Conservation (phyloP, 30 jellyfish, hydroid and myxozoan species). For the Hydractinia echinata region DNA sequence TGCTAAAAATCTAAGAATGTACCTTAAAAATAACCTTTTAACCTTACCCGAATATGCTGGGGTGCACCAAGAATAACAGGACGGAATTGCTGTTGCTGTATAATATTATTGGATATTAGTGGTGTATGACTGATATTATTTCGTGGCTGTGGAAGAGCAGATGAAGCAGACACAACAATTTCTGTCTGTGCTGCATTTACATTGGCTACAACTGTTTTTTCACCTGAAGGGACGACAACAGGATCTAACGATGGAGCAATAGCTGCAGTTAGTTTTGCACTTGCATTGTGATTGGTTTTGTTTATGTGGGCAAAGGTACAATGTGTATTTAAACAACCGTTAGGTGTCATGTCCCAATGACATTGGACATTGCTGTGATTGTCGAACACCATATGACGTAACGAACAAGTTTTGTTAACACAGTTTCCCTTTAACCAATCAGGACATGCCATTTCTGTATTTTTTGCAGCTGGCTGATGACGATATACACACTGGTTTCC, state of each 20-base stretch:
- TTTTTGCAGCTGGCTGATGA: conserved; percentile 96
- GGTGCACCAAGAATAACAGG: too few species aligned
- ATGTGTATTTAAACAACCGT: conserved; percentile 66
- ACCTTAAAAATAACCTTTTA: too few species aligned
- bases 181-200: too few species aligned
- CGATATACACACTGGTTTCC: conserved; percentile 76
- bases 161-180: too few species aligned
- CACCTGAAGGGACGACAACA: background rate
- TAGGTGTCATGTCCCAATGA: conserved; percentile 53
- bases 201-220: too few species aligned
- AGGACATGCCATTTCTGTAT: conserved; percentile 61
- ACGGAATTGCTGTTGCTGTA: too few species aligned
- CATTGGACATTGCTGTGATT: background rate
- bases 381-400: conserved; percentile 67
- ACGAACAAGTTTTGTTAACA: conserved; percentile 41
- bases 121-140: too few species aligned
- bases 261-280: conserved; percentile 39
- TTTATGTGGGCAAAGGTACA: conserved; percentile 68
- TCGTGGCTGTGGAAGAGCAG: too few species aligned
- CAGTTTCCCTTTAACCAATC: conserved; percentile 86
- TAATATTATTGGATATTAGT: too few species aligned
- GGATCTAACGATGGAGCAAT: background rate
- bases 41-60: too few species aligned
- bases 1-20: too few species aligned
- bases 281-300: conserved; percentile 32